Base-by-base conservation (phyloP, 1,140 invertebrate species). In the Papilio polyxenes region DNA sequence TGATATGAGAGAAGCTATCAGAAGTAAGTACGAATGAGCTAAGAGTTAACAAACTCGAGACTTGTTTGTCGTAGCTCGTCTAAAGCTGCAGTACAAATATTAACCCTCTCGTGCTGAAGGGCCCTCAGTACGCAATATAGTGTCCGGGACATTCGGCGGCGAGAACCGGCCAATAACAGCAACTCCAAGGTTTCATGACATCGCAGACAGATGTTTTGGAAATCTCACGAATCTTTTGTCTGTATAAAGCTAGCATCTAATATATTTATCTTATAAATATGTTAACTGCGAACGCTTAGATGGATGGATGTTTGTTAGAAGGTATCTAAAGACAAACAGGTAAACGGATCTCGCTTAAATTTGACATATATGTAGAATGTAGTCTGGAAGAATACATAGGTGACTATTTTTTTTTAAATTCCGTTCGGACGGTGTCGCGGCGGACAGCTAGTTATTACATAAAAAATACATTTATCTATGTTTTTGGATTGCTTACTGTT, bases 11-110 rank as follows among this genome's bases (percentile, higher is more conserved):
- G 20, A 65, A 1, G 20, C 62, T 23, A 62, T n/a, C 62, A 17
- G 10, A 3, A n/a, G n/a, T 4, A 31, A 65, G 62, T 17, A 2
- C 62, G 62, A n/a, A 44, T 31, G 44, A 40, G 62, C 72, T 40
- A 7, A 75, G 10, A 75, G 74, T 48, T 23, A 75, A 75, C 37
- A 48, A 75, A 75, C 74, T 75, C 40, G 40, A 49, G 74, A 48
- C 37, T 49, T 49, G 74, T 75, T 75, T 75, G 74, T 7, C 48
- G 40, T 49, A 69, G 1, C 53, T 37, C 8, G 40, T 75, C 37
- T 49, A 49, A 75, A 75, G 74, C 44, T 75, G n/a, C n/a, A 48
- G 37, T 75, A 20, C 44, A 49, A 75, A 75, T 75, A 75, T 75
- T 75, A 75, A 40, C 74, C 74, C 17, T n/a, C 74, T 72, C 8